These are phyloP conservation scores for Cyclura pinguis DNA, from an alignment of 2,797 vertebrate genomes.

Conservation along the genomic window DNA sequence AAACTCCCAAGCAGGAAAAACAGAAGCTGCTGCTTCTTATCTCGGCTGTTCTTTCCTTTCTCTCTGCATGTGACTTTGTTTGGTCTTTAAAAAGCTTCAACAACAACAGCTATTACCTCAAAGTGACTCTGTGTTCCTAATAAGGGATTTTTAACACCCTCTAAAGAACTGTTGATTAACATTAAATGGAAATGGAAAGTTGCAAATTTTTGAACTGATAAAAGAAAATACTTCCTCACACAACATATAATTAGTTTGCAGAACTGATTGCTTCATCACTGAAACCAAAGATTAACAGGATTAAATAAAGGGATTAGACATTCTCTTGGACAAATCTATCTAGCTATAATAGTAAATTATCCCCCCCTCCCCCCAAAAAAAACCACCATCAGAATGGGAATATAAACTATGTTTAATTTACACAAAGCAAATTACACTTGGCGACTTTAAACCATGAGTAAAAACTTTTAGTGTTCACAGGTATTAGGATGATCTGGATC, in stretches of 20 bases:
- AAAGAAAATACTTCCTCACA: slow-evolving; percentile 40
- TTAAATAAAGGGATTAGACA: slow-evolving; percentile 41
- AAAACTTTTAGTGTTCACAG: background rate
- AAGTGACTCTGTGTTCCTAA: slow-evolving; percentile 46
- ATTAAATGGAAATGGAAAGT: slow-evolving; percentile 42
- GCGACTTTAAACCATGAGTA: background rate
- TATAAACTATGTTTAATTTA: slow-evolving; percentile 17
- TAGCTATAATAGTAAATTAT: slow-evolving; percentile 28
- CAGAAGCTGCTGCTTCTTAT: slow-evolving; percentile 30
- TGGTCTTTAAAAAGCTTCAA: slow-evolving; percentile 41
- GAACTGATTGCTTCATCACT: slow-evolving; percentile 38
- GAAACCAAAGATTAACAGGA: slow-evolving; percentile 38
- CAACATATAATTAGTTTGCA: slow-evolving; percentile 44
- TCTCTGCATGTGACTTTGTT: slow-evolving; percentile 31
- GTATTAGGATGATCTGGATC: background rate
- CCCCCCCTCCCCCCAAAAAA: background rate
- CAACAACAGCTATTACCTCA: slow-evolving; percentile 39
- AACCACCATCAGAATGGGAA: background rate
- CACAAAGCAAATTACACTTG: slow-evolving; percentile 9
- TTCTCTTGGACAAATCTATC: slow-evolving; percentile 17
- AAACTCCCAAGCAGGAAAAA: slow-evolving; percentile 55
- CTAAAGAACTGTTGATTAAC: slow-evolving; percentile 49
- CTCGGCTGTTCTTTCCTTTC: slow-evolving; percentile 38
- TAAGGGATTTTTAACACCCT: slow-evolving; percentile 48
- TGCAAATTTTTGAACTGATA: slow-evolving; percentile 43